Conservation (phyloP, 2,113 vertebrate genomes). For the Hyaena hyaena region DNA sequence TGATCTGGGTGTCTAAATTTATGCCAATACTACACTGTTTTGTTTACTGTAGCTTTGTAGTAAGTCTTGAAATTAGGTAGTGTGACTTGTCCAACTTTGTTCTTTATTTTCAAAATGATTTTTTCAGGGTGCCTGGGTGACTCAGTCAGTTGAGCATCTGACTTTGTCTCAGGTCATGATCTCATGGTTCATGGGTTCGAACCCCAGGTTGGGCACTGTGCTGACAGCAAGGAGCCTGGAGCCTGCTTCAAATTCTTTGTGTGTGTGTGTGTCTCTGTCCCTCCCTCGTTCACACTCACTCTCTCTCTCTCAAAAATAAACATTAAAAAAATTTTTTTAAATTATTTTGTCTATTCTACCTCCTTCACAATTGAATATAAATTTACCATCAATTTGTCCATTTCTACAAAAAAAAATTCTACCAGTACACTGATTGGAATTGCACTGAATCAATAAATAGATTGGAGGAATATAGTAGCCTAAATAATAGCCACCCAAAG, state of each 20-base stretch:
- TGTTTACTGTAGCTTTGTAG: not conserved
- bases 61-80: not conserved
- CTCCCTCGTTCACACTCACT: no score
- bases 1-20: not conserved
- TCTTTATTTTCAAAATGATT: not conserved
- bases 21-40: not conserved
- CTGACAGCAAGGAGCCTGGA: no score
- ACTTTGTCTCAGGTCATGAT: no score
- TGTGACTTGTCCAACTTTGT: not conserved
- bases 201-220: no score
- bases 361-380: not conserved
- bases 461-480: not conserved
- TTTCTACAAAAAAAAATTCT: not conserved
- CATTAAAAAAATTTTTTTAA: not conserved
- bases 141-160: no score
- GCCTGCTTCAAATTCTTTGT: no score
- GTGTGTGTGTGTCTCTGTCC: no score
- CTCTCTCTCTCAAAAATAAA: no score
- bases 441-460: not conserved
- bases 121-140: no score
- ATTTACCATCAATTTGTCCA: not conserved
- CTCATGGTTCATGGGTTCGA: no score
- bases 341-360: not conserved
- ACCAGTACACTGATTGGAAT: not conserved
- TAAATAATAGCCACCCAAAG: not conserved